Evolutionary conservation across 2,888 invertebrate genomes (phyloP), one percentile per base, ranked within the genome.

Genomic region (Ichneumon xanthorius): DNA sequence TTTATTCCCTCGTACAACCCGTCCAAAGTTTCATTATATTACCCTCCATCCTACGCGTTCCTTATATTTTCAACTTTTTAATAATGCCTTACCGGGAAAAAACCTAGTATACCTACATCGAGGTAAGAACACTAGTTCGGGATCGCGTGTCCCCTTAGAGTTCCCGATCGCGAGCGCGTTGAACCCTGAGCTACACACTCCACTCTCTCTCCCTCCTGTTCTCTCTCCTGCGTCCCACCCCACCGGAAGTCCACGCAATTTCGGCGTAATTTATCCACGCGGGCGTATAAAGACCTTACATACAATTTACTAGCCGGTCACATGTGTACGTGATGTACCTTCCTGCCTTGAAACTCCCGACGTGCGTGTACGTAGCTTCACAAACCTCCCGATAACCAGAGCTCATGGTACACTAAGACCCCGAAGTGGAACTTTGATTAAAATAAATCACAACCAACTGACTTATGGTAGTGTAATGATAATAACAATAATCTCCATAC

Each of bases 191-290:
- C 45, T 67, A 33, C 67, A 68, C 72, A 80, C 67, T 22, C 26
- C 37, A 33, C 65, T 22, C 55, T 55, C 50, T 30, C 33, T 2
- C 30, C 63, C 75, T 72, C 22, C 55, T 37, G 40, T 67, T 65
- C 33, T 65, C 65, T 63, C 26, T 63, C 63, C 11, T 33, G 26
- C 26, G 58, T 48, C 67, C 58, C 71, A 80, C 84, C 84, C 84
- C 61, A 84, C 81, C 84, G 84, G 84, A 84, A 84, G 84, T 84
- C 58, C 22, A 63, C 68, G 84, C 78, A 84, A 77, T 81, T 84
- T 84, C 78, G 84, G 81, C 77, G 77, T 84, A 84, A 84, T 84
- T 84, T 81, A 80, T 83, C 78, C 83, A 81, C 84, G 78, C 84
- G 73, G 80, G 73, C 58, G 81, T 78, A 84, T 84, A 86, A 84